Base-by-base conservation (phyloP, 2,113 vertebrate genomes). In the Apodemus sylvaticus region DNA sequence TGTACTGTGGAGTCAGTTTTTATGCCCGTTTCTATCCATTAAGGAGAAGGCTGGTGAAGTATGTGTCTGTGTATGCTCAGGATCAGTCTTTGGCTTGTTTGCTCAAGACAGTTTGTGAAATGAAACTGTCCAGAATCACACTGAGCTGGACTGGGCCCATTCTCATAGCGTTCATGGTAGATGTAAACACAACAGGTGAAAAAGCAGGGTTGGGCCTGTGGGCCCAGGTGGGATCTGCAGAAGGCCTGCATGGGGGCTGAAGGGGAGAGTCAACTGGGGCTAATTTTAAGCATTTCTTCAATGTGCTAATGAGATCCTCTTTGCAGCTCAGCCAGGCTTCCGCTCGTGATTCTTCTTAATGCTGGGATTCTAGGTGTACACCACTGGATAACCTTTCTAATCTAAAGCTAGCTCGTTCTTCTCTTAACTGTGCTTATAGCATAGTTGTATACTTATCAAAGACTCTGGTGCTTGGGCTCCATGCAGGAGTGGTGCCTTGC, bases 101-200 rank as follows among this genome's bases (percentile, higher is more conserved):
- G 31, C 39, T 78, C 24, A 26, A 14, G 29, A 86, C 39, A 66
- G 0, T 86, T 39, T n/a, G 14, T 39, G 71, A 64, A 79, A 36
- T 42, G n/a, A 36, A 62, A 17, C 39, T 79, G 13, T 13, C 17
- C 17, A 12, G 55, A 51, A 48, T 42, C 51, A 16, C 48, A 53
- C 14, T 19, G 36, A 16, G 55, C 24, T 1, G 34, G 11, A 4
- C 5, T 24, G 31, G 45, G 39, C 34, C 7, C 9, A 0, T 8
- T n/a, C n/a, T 48, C 0, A 68, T 13, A 1, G 62, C 5, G 7
- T 70, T 31, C 1, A 1, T 0, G 39, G 8, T 19, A 31, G 42
- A 6, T 12, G 1, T 9, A 22, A 68, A 42, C 7, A 31, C 55
- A 42, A 71, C 10, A 39, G 81, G 19, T 16, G 79, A 42, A 26